Evolutionary conservation across 2,113 vertebrate genomes (phyloP).

Genomic region (Bagarius yarrelli): DNA sequence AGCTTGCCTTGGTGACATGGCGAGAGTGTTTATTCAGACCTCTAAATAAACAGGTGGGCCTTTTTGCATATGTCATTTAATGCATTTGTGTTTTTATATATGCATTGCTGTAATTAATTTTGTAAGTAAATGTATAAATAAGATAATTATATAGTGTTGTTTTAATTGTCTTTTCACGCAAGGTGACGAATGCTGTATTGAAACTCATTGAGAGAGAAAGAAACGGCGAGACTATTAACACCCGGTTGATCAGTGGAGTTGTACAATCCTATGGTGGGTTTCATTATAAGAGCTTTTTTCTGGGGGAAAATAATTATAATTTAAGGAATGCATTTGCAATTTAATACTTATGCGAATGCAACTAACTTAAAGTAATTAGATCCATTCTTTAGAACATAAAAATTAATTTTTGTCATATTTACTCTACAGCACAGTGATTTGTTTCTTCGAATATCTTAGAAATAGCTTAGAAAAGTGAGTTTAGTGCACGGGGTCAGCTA

Average conservation of each 20-base stretch:
- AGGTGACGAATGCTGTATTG: conserved; percentile 98
- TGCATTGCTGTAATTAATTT: too few relatives aligned
- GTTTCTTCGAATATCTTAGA: too few relatives aligned
- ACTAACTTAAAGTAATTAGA: too few relatives aligned
- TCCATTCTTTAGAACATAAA: too few relatives aligned
- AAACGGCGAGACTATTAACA: conserved; percentile 98
- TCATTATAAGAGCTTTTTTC: background rate
- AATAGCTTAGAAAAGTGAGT: too few relatives aligned
- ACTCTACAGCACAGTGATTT: too few relatives aligned
- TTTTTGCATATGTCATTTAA: background rate
- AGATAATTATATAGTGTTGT: too few relatives aligned
- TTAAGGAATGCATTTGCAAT: background rate
- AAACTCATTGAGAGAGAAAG: conserved; percentile 97
- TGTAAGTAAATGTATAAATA: too few relatives aligned
- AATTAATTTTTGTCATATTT: too few relatives aligned
- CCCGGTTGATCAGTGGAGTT: conserved; percentile 95
- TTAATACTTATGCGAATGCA: background rate
- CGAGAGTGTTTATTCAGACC: conserved; percentile 97
- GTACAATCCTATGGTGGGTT: conserved; percentile 92
- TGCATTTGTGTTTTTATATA: background rate
- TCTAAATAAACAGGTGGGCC: conserved; percentile 91
- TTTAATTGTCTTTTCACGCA: background rate
- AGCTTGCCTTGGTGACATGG: conserved; percentile 91
- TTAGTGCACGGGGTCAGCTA: too few relatives aligned
- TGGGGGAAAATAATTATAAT: background rate